These are phyloP conservation scores for Thelaira solivaga DNA, from an alignment of 2,888 invertebrate species.

Conservation along the genomic window DNA sequence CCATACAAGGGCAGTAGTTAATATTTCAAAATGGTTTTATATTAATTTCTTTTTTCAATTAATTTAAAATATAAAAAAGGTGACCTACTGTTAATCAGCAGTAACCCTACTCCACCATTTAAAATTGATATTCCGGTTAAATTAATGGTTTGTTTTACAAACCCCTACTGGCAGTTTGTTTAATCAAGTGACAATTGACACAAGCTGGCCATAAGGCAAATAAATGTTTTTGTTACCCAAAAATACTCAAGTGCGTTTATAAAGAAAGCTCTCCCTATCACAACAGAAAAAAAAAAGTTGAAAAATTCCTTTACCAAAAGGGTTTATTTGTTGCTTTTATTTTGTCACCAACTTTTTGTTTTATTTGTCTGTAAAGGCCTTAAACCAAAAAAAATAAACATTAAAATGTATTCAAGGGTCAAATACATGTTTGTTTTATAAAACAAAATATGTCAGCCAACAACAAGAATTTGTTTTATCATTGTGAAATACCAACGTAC, in stretches of 20 bases:
- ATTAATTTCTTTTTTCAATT: too few species aligned
- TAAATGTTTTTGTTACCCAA: not conserved
- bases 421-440: slow-evolving; percentile 31
- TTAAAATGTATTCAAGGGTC: slow-evolving; percentile 34
- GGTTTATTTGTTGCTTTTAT: slow-evolving; percentile 47
- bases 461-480: slow-evolving; percentile 23
- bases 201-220: slow-evolving; percentile 39
- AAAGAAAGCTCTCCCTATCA: too few species aligned
- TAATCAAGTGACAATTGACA: slow-evolving; percentile 64
- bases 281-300: too few species aligned
- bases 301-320: not conserved
- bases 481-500: slow-evolving; percentile 17
- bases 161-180: slow-evolving; percentile 46
- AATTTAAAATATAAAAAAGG: too few species aligned
- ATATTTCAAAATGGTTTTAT: too few species aligned
- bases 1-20: too few species aligned
- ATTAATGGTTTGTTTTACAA: not conserved
- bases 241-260: not conserved
- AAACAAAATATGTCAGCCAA: not conserved
- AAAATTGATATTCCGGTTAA: too few species aligned
- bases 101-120: too few species aligned
- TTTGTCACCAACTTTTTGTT: slow-evolving; percentile 7
- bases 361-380: too few species aligned
- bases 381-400: not conserved
- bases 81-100: too few species aligned